Conservation (phyloP, 1,140 invertebrate species). For the Bombus ignitus region DNA sequence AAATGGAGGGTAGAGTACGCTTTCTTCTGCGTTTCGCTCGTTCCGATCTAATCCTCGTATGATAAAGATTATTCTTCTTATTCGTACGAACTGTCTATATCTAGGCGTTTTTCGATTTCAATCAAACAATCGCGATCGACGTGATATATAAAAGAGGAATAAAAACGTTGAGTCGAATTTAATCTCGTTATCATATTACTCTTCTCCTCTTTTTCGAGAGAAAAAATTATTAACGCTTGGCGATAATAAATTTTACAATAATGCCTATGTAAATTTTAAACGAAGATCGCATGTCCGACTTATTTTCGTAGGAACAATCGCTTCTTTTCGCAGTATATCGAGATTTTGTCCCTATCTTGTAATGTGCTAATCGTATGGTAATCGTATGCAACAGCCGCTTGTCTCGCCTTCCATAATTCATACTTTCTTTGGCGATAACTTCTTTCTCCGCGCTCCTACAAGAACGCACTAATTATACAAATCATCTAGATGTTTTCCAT, state of each 20-base stretch:
- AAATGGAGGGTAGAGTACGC: too few species aligned
- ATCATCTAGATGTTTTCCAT: neutral
- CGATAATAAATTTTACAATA: neutral
- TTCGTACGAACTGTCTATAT: neutral
- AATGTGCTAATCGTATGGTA: slow-evolving; percentile 23
- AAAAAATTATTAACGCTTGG: neutral
- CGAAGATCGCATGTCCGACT: neutral
- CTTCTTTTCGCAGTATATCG: neutral
- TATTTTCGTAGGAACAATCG: neutral
- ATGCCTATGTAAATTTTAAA: neutral
- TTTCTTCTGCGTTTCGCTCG: neutral
- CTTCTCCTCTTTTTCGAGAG: neutral
- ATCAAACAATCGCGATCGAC: too few species aligned
- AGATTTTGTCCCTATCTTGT: slow-evolving; percentile 25
- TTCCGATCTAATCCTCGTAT: neutral
- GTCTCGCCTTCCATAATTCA: slow-evolving; percentile 16
- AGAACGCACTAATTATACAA: neutral
- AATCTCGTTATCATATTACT: neutral
- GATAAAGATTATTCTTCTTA: neutral
- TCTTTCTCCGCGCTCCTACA: slow-evolving; percentile 6
- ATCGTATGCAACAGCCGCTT: slow-evolving; percentile 31
- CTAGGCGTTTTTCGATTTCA: too few species aligned
- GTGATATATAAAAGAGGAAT: neutral
- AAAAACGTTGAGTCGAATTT: neutral
- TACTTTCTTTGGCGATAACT: slow-evolving; percentile 32